Conservation (phyloP, 2,888 invertebrate genomes). For the Lumbricus terrestris region DNA sequence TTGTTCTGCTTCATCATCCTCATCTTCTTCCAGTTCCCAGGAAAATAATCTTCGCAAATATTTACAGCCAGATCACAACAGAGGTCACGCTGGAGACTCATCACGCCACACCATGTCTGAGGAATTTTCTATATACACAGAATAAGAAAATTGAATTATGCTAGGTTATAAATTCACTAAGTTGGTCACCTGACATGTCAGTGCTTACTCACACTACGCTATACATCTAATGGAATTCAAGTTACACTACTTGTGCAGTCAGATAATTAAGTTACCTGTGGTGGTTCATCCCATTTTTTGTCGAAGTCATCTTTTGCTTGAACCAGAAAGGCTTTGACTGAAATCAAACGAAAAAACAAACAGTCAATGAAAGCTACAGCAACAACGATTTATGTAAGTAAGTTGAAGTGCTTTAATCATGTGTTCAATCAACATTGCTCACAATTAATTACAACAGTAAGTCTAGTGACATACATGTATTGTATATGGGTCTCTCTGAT, state of each 20-base stretch:
- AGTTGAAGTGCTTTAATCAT: background rate
- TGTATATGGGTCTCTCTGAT: too few relatives aligned
- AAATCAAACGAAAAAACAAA: slow-evolving; percentile 44
- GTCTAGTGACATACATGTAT: background rate
- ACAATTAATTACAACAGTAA: background rate
- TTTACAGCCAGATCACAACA: background rate
- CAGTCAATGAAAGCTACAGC: background rate
- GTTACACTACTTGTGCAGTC: background rate
- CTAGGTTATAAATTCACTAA: background rate
- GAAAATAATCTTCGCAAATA: too few relatives aligned
- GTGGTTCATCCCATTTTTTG: slow-evolving; percentile 71
- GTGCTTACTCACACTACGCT: background rate
- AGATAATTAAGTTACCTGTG: slow-evolving; percentile 26
- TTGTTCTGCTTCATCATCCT: too few relatives aligned
- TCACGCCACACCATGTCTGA: background rate
- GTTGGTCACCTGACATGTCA: background rate
- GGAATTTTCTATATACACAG: background rate
- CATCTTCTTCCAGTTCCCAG: too few relatives aligned
- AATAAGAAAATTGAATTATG: background rate
- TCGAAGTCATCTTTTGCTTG: slow-evolving; percentile 84
- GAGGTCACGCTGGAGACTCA: background rate
- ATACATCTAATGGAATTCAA: background rate
- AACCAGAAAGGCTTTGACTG: slow-evolving; percentile 94
- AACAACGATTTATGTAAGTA: slow-evolving; percentile 5
- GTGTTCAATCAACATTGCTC: background rate